These are phyloP conservation scores for Ciconia nigra DNA, from an alignment of 2,797 vertebrate species.

Conservation along the genomic window DNA sequence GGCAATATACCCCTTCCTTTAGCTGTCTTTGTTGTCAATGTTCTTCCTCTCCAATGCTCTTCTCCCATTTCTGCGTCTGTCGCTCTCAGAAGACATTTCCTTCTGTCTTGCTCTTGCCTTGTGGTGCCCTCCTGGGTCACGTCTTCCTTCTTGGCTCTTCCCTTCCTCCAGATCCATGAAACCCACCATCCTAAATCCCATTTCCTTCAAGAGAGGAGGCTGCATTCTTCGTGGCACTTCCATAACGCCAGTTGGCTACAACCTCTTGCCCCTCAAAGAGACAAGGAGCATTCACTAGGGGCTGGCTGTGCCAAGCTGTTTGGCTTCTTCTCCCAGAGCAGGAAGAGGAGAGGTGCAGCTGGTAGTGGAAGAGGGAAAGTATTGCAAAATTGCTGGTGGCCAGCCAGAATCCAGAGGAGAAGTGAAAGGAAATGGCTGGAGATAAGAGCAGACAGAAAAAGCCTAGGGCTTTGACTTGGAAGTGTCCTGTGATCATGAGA, in stretches of 20 bases:
- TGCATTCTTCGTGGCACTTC: not conserved
- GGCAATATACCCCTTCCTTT: not conserved
- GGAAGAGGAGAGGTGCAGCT: not conserved
- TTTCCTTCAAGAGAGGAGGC: not conserved
- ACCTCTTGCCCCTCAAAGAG: not conserved
- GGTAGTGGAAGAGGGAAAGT: not conserved
- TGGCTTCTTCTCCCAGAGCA: not conserved
- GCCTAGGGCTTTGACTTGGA: not conserved
- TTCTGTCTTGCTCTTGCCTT: not conserved
- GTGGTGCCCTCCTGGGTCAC: not conserved
- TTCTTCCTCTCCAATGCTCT: not conserved
- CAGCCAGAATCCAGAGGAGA: not conserved
- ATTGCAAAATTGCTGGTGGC: not conserved
- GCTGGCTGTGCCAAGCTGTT: not conserved
- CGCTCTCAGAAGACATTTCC: not conserved
- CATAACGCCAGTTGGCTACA: not conserved
- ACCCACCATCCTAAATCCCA: not conserved
- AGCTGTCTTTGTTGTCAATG: not conserved
- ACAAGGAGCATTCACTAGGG: rapidly evolving
- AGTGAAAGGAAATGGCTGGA: not conserved
- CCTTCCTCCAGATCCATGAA: not conserved
- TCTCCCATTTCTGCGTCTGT: not conserved
- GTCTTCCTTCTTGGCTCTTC: not conserved
- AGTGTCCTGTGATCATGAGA: not conserved
- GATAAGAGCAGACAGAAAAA: not conserved